These are phyloP conservation scores for Ethmia dodecea DNA, from an alignment of 2,888 invertebrate genomes.

Conservation along the genomic window DNA sequence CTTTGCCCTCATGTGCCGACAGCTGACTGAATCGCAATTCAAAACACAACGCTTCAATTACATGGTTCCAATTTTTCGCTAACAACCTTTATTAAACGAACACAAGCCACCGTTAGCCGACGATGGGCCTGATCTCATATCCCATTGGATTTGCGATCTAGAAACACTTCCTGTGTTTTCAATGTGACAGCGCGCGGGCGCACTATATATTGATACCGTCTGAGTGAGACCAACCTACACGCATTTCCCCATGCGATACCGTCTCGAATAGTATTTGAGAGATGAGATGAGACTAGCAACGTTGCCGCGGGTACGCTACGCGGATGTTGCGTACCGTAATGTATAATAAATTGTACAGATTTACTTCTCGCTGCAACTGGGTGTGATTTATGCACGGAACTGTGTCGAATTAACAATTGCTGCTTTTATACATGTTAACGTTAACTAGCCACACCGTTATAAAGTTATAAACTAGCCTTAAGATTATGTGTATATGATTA, in stretches of 20 bases:
- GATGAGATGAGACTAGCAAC: background rate
- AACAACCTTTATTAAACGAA: conserved; percentile 37
- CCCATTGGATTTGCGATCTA: conserved; percentile 35
- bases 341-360: conserved; percentile 58
- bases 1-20: conserved; percentile 63
- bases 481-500: no score
- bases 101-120: conserved; percentile 28
- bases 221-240: background rate
- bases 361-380: conserved; percentile 52
- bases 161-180: conserved; percentile 48
- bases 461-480: no score
- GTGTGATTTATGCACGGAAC: conserved; percentile 63
- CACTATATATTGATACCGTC: conserved; percentile 7
- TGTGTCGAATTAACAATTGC: conserved; percentile 70
- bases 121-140: conserved; percentile 16
- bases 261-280: background rate
- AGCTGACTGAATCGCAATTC: conserved; percentile 74
- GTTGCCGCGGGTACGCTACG: conserved; percentile 8
- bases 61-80: conserved; percentile 58
- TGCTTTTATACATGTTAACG: conserved; percentile 35
- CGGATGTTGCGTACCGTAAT: conserved; percentile 38
- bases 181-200: conserved; percentile 26
- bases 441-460: conserved; percentile 27
- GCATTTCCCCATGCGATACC: conserved; percentile 1
- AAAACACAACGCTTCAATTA: conserved; percentile 67